phyloP scores from a whole-genome alignment of 2,113 vertebrate genomes.

The Recurvirostra avosetta region DNA sequence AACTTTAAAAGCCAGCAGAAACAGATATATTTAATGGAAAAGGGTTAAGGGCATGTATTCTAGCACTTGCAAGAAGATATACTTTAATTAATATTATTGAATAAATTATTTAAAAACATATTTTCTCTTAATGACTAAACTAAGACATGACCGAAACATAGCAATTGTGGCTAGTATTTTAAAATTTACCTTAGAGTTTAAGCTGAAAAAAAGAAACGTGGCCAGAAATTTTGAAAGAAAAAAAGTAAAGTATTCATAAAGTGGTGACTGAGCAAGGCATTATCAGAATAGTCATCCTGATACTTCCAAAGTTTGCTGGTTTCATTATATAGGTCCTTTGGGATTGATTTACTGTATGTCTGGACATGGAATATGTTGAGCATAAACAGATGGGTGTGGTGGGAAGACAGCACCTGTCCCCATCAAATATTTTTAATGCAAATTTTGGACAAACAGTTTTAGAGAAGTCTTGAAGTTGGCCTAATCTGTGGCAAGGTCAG shows the following conservation, averaged over 20 bases:
- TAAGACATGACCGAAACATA: neutral
- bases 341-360: neutral
- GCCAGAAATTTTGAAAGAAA: neutral
- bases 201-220: neutral
- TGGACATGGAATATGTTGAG: neutral
- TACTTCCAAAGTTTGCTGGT: neutral
- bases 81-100: neutral
- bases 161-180: neutral
- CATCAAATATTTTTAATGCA: neutral
- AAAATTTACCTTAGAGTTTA: neutral
- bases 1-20: neutral
- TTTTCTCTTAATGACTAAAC: neutral
- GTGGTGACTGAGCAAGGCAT: neutral
- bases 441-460: neutral
- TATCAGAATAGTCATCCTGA: neutral
- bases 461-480: neutral
- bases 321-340: neutral
- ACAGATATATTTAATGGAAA: neutral
- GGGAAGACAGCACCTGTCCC: neutral
- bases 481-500: neutral
- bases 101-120: neutral
- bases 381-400: neutral
- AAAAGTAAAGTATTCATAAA: neutral
- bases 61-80: neutral
- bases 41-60: neutral